Conservation (phyloP, 92 coral and sea anemone genomes). For the Zoanthus sansibaricus region DNA sequence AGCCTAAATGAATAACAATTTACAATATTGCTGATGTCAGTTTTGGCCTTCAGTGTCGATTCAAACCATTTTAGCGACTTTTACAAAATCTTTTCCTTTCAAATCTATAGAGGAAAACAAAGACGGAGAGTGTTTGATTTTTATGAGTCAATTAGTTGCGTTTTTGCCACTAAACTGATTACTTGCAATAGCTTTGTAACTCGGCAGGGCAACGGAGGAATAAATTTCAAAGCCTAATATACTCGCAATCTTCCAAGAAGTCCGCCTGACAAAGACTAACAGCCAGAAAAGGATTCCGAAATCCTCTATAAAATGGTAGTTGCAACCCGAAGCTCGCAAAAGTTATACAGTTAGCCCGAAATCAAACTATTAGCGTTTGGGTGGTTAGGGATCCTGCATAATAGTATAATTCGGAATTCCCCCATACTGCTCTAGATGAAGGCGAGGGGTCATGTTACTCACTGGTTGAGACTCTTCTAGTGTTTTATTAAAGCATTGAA, state of each 20-base stretch:
- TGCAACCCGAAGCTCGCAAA: neutral
- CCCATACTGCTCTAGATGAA: too few species aligned
- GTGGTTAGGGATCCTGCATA: neutral
- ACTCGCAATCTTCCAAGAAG: constrained; percentile 1
- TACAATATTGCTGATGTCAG: neutral
- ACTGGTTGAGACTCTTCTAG: too few species aligned
- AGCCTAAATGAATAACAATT: too few species aligned
- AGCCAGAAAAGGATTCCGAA: constrained; percentile 8
- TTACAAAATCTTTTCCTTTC: neutral
- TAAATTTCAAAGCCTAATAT: neutral
- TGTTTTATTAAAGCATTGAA: too few species aligned
- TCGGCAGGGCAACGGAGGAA: too few species aligned
- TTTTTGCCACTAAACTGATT: neutral
- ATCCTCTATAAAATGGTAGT: neutral
- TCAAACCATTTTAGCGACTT: neutral
- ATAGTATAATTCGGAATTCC: too few species aligned
- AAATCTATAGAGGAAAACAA: neutral
- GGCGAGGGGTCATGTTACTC: too few species aligned
- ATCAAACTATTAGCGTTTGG: neutral
- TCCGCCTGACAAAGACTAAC: neutral
- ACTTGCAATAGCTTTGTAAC: too few species aligned
- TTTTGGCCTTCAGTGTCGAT: neutral
- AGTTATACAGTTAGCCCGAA: neutral
- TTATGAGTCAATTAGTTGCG: neutral
- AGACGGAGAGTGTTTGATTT: neutral